A percentile compares a stretch with the other conserved stretches of the same genome.
These are phyloP conservation scores for Gracilinanus agilis DNA, from an alignment of 2,113 vertebrate genomes.

Conservation along the genomic window DNA sequence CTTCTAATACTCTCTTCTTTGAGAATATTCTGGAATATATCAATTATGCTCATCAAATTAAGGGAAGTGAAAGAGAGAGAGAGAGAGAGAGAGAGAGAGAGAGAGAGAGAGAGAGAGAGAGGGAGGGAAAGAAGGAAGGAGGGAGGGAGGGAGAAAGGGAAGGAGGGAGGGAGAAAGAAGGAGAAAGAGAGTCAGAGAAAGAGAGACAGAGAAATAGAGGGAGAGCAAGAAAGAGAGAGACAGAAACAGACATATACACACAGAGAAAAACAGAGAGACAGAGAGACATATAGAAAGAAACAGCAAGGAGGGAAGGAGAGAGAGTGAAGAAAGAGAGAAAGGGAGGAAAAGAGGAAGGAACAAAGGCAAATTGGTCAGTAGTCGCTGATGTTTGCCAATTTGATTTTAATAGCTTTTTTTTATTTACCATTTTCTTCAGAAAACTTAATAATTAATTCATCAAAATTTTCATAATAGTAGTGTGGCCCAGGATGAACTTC, in stretches of 20 bases:
- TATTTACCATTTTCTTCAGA: not conserved
- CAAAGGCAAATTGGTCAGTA: not conserved
- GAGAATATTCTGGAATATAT: not conserved
- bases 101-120: not conserved
- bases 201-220: not conserved
- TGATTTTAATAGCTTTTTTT: not conserved
- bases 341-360: not conserved
- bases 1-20: not conserved
- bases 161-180: too few species aligned
- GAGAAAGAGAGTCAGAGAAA: too few species aligned
- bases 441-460: not conserved
- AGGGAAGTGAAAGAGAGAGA: not conserved
- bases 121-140: too few species aligned
- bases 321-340: not conserved
- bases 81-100: too few species aligned
- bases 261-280: not conserved
- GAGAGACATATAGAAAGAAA: not conserved
- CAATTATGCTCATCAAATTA: not conserved
- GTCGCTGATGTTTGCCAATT: not conserved
- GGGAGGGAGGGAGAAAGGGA: not conserved
- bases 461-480: not conserved
- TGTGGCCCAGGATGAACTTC: not conserved
- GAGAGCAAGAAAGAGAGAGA: too few species aligned
- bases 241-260: rapidly evolving
- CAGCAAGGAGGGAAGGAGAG: rapidly evolving